phyloP scores from a whole-genome alignment of 2,113 vertebrate species.

The Pygoscelis antarcticus region DNA sequence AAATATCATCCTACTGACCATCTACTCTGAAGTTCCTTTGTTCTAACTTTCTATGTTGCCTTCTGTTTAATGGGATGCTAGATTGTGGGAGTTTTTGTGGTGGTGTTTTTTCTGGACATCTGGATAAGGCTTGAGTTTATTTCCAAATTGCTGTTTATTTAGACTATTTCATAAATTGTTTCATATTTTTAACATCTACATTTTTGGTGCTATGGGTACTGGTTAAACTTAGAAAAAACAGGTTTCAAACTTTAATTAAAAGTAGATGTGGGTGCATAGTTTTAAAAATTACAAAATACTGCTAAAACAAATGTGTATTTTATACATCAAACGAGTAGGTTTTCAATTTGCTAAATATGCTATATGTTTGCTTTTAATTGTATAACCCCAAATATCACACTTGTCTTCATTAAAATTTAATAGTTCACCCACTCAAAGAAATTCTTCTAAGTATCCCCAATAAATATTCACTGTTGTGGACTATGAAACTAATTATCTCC shows the following conservation, averaged over 20 bases:
- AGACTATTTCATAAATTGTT: neutral
- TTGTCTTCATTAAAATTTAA: constrained; percentile 50
- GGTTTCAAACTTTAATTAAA: neutral
- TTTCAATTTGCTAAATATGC: constrained; percentile 25
- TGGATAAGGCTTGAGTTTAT: neutral
- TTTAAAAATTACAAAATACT: neutral
- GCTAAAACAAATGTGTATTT: constrained; percentile 4
- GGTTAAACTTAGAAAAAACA: neutral
- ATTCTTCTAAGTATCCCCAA: constrained; percentile 7
- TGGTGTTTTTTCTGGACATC: neutral
- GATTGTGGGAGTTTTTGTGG: neutral
- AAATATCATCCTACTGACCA: neutral
- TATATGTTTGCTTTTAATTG: constrained; percentile 38
- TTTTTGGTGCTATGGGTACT: neutral
- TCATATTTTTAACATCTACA: neutral
- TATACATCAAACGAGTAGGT: neutral
- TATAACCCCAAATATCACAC: constrained; percentile 4
- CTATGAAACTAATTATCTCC: constrained; percentile 41
- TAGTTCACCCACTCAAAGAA: neutral
- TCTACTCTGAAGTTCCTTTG: neutral
- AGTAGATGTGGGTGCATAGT: neutral
- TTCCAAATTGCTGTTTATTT: neutral
- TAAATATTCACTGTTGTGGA: constrained; percentile 30
- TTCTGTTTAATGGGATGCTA: neutral
- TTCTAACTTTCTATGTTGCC: neutral